A percentile compares a stretch with the other conserved stretches of the same genome.
phyloP scores from a whole-genome alignment of 30 jellyfish, hydroid and myxozoan genomes.

The Hydra vulgaris region DNA sequence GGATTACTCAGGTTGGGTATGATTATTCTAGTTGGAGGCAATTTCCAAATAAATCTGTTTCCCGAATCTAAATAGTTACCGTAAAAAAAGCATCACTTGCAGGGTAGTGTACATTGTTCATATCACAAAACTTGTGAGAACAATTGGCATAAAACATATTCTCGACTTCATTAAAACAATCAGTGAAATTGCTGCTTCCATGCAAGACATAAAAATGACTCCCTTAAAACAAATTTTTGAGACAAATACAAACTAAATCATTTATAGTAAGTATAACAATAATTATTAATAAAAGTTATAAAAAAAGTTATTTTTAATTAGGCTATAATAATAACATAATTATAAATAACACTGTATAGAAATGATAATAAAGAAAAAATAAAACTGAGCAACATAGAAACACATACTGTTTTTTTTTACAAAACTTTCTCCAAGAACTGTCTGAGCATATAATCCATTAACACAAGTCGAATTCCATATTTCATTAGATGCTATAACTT shows the following conservation, averaged over 20 bases:
- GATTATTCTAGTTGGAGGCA: no score
- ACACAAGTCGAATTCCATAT: slow-evolving; percentile 6
- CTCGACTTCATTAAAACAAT: slow-evolving; percentile 1
- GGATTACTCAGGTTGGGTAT: no score
- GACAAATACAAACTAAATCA: no score
- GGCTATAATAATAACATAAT: no score
- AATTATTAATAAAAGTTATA: no score
- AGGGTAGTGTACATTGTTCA: not conserved
- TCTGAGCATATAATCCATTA: slow-evolving; percentile 1
- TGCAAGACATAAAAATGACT: not conserved
- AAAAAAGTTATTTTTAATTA: no score
- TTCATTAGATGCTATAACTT: not conserved
- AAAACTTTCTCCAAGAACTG: slow-evolving; percentile 14
- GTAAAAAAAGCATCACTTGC: not conserved
- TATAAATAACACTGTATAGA: no score
- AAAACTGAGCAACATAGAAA: not conserved
- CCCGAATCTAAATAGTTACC: slow-evolving; percentile 8
- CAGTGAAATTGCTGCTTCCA: slow-evolving; percentile 8
- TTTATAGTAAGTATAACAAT: no score
- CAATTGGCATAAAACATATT: slow-evolving; percentile 10
- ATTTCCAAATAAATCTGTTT: no score
- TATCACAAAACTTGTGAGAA: not conserved
- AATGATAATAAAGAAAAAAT: not conserved
- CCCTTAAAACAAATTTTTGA: not conserved
- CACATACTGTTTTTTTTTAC: not conserved